Percentiles rank a stretch among this genome's conserved stretches.
These are phyloP conservation scores for Gymnogyps californianus DNA, from an alignment of 2,113 vertebrate species.

Conservation along the genomic window DNA sequence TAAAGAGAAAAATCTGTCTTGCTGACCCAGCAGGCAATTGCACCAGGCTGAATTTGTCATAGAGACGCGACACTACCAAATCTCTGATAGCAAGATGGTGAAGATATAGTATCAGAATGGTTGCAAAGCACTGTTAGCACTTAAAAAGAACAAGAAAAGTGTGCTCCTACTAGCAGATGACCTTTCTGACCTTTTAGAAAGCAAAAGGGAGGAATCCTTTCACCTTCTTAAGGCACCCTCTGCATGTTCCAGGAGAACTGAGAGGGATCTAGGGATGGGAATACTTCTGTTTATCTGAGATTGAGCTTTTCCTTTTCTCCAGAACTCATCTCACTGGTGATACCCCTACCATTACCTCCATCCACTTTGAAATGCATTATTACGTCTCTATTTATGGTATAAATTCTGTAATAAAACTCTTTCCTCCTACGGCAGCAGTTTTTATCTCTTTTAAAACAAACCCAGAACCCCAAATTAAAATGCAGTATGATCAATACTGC, in stretches of 20 bases:
- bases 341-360: neutral
- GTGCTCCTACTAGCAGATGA: neutral
- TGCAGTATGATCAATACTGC: neutral
- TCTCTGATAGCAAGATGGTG: neutral
- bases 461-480: neutral
- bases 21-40: neutral
- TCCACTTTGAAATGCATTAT: neutral
- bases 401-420: neutral
- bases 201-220: neutral
- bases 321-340: neutral
- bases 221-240: neutral
- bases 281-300: neutral
- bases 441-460: neutral
- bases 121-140: neutral
- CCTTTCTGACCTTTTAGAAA: neutral
- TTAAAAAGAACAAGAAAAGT: neutral
- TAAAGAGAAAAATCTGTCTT: neutral
- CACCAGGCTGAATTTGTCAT: neutral
- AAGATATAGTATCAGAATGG: neutral
- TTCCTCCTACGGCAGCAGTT: neutral
- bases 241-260: neutral
- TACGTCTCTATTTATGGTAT: neutral
- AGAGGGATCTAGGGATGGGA: neutral
- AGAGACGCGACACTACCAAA: neutral
- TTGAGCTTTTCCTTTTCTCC: neutral